These are phyloP conservation scores for Dexiosoma caninum DNA, from an alignment of 2,888 invertebrate species.

Conservation along the genomic window DNA sequence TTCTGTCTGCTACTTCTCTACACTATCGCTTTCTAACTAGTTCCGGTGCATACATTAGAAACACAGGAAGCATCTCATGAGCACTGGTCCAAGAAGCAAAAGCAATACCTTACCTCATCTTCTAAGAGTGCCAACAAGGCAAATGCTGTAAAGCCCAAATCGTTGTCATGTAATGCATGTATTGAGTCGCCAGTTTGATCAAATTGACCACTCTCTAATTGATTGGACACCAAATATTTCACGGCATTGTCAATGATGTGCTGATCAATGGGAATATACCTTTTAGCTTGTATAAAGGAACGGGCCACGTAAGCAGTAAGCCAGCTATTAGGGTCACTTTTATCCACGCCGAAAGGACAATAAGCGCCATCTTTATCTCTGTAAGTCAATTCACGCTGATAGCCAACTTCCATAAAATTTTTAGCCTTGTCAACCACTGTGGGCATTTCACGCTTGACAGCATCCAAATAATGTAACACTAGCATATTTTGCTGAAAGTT, in stretches of 20 bases:
- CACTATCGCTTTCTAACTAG: too few species aligned
- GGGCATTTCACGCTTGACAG: conserved; percentile 83
- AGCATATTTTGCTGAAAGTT: conserved; percentile 85
- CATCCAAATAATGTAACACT: conserved; percentile 83
- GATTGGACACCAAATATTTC: conserved; percentile 84
- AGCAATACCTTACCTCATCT: conserved; percentile 80
- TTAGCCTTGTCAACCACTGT: conserved; percentile 81
- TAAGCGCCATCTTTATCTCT: conserved; percentile 87
- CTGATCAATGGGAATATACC: conserved; percentile 85
- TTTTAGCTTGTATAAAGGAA: conserved; percentile 85
- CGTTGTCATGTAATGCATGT: conserved; percentile 81
- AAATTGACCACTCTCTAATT: conserved; percentile 87
- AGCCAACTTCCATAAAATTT: conserved; percentile 81
- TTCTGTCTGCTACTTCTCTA: too few species aligned
- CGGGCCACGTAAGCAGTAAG: conserved; percentile 90
- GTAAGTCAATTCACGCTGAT: conserved; percentile 87
- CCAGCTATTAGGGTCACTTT: conserved; percentile 85
- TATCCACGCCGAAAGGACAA: conserved; percentile 87
- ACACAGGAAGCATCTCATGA: too few species aligned
- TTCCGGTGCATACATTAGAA: too few species aligned
- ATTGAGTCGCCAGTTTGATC: conserved; percentile 87
- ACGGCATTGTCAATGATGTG: conserved; percentile 83
- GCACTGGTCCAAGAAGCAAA: too few species aligned
- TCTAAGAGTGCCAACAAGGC: conserved; percentile 87
- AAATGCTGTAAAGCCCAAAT: conserved; percentile 89